These are phyloP conservation scores for Chrysomela aeneicollis DNA, from an alignment of 2,888 invertebrate species.

Conservation along the genomic window DNA sequence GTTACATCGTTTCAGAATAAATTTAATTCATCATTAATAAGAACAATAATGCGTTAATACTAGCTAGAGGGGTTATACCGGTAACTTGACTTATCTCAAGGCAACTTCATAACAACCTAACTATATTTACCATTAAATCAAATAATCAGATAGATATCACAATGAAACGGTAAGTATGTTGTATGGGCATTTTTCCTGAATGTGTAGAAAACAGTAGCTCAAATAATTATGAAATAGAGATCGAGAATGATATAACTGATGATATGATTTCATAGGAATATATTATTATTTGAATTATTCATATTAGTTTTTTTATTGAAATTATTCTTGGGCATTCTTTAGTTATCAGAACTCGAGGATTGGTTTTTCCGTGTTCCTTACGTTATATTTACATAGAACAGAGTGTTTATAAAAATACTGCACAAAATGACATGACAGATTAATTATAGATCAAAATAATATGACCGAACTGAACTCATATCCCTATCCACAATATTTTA, in stretches of 20 bases:
- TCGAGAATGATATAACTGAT: background rate
- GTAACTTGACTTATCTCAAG: slow-evolving; percentile 26
- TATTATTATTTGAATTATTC: no score
- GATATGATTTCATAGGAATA: background rate
- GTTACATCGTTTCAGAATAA: slow-evolving; percentile 24
- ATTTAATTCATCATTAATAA: slow-evolving; percentile 40
- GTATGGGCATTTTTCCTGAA: background rate
- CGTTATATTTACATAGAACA: no score
- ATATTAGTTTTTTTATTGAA: no score
- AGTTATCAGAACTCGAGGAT: no score
- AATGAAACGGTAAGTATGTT: slow-evolving; percentile 8
- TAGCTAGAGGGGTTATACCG: slow-evolving; percentile 38
- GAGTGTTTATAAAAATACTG: no score
- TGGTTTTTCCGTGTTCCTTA: no score
- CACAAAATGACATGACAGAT: no score
- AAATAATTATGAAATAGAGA: background rate
- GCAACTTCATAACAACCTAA: slow-evolving; percentile 9
- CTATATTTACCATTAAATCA: slow-evolving; percentile 27
- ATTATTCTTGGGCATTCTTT: no score
- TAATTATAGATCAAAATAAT: no score
- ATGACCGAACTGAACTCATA: no score
- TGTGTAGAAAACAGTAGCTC: background rate
- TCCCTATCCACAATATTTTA: no score
- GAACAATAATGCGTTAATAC: slow-evolving; percentile 39
- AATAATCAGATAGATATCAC: slow-evolving; percentile 31